Conservation (phyloP, 92 coral and sea anemone genomes). For the Heteractis magnifica region DNA sequence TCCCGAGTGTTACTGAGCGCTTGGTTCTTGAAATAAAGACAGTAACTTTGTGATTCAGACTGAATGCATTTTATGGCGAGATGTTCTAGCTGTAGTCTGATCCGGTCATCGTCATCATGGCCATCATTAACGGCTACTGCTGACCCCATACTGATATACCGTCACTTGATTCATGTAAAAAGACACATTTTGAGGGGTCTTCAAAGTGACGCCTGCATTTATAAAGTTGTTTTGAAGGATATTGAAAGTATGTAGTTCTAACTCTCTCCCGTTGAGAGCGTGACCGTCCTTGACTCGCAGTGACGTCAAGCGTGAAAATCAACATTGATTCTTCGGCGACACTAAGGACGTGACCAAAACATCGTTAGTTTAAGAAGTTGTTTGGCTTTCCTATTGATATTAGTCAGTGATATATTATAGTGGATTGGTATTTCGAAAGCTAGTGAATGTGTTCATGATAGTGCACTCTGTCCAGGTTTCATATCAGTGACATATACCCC, state of each 20-base stretch:
- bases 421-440: not conserved
- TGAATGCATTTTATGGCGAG: no score
- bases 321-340: not conserved
- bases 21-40: not conserved
- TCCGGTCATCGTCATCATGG: not conserved
- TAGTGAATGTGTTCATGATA: not conserved
- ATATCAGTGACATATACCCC: not conserved
- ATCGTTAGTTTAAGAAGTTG: not conserved
- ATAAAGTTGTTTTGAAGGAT: not conserved
- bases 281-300: not conserved
- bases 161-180: not conserved
- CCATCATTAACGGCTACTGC: not conserved
- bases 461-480: not conserved
- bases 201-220: not conserved
- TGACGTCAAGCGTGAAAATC: conserved; percentile 8
- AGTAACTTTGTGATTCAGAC: not conserved
- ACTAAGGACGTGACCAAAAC: not conserved
- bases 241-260: not conserved
- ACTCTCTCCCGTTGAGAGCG: not conserved
- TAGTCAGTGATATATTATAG: not conserved
- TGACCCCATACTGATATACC: not conserved
- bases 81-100: no score
- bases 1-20: not conserved
- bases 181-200: not conserved
- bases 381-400: not conserved